A percentile compares a stretch with the other conserved stretches of the same genome.
Evolutionary conservation across 2,797 vertebrate genomes (phyloP).

Genomic region (Artibeus lituratus): DNA sequence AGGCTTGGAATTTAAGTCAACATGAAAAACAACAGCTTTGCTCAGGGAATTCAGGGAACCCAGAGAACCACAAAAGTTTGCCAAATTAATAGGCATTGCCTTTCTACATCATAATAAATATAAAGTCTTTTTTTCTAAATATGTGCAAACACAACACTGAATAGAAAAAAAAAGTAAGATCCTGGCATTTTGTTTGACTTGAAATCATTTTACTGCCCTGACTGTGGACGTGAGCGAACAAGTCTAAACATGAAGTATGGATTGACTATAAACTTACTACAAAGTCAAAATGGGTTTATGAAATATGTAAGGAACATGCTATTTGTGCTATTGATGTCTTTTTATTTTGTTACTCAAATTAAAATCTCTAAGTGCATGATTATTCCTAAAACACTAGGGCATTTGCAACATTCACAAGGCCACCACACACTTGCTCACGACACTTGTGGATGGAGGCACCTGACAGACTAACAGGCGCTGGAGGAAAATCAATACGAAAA

Average conservation of each 20-base stretch:
- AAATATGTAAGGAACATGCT: not conserved
- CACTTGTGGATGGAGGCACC: fast-evolving
- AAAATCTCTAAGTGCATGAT: not conserved
- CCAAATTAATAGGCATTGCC: not conserved
- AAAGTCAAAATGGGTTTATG: not conserved
- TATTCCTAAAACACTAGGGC: not conserved
- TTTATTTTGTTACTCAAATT: not conserved
- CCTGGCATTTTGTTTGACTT: not conserved
- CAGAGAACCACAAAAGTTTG: not conserved
- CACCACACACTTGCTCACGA: not conserved
- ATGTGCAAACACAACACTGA: not conserved
- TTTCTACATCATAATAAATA: not conserved
- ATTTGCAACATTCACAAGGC: not conserved
- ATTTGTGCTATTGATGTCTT: not conserved
- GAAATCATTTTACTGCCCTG: not conserved
- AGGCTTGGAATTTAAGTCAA: not conserved
- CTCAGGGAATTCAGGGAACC: not conserved
- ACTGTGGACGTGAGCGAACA: not conserved
- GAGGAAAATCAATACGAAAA: not conserved
- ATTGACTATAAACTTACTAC: not conserved
- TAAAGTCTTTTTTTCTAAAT: not conserved
- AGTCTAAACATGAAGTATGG: not conserved
- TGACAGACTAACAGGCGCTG: not conserved
- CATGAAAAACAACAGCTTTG: not conserved
- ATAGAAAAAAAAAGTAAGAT: not conserved